These are phyloP conservation scores for Lycopodina hypogea DNA, from an alignment of 37 sponge, comb jelly and placozoan genomes.

Conservation along the genomic window DNA sequence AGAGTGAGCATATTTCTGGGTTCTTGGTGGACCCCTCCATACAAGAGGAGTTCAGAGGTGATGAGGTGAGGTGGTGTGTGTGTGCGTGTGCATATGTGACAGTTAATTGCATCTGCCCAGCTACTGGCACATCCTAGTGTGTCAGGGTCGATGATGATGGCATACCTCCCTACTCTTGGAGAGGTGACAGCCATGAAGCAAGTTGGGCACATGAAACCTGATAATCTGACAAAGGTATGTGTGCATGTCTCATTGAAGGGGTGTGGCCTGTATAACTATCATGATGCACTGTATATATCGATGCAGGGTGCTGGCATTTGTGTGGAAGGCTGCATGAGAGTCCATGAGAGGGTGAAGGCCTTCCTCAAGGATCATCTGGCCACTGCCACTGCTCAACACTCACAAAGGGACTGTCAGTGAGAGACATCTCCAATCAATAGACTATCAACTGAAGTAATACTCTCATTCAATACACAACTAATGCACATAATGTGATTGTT, in stretches of 20 bases:
- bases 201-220: conserved; percentile 21
- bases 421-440: neutral
- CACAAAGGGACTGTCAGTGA: neutral
- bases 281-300: neutral
- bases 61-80: neutral
- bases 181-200: conserved; percentile 51
- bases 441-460: too few relatives aligned
- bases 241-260: neutral
- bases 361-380: conserved; percentile 16
- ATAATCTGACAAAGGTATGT: conserved; percentile 22
- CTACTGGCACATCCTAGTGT: conserved; percentile 5
- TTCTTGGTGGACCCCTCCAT: conserved; percentile 37
- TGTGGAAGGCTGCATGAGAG: conserved; percentile 54
- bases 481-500: too few relatives aligned
- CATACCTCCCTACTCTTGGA: conserved; percentile 42
- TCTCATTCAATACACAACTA: too few relatives aligned
- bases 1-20: conserved; percentile 15
- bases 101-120: neutral
- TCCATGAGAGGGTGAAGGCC: conserved; percentile 39
- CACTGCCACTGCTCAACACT: neutral
- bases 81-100: neutral
- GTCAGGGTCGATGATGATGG: conserved; percentile 24
- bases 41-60: conserved; percentile 36
- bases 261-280: conserved; percentile 1
- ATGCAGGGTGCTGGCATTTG: conserved; percentile 29